Evolutionary conservation across 2,113 vertebrate genomes (phyloP).

Genomic region (Alectura lathami): DNA sequence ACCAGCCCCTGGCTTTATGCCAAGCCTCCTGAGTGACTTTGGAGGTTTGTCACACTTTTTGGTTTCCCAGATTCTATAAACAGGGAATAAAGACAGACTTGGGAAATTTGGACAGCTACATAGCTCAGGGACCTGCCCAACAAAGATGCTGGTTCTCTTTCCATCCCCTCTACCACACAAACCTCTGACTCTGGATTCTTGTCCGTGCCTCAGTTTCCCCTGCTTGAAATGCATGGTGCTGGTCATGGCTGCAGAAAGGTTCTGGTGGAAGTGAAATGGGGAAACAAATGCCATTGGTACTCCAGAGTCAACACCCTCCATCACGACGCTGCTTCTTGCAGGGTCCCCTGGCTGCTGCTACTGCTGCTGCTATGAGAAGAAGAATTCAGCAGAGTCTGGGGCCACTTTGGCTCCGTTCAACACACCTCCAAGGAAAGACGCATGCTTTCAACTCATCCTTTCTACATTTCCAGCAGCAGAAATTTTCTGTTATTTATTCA

Average conservation of each 20-base stretch:
- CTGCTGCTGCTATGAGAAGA: background rate
- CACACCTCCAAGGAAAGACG: background rate
- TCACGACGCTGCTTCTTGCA: background rate
- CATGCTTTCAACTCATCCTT: background rate
- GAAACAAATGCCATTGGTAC: background rate
- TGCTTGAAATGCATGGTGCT: background rate
- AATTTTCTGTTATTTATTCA: background rate
- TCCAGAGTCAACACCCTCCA: background rate
- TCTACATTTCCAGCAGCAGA: background rate
- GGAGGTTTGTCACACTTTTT: background rate
- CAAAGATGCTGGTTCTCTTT: background rate
- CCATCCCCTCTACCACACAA: background rate
- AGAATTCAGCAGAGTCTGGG: background rate
- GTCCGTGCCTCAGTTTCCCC: background rate
- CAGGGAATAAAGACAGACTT: background rate
- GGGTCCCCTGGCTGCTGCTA: background rate
- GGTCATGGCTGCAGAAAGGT: background rate
- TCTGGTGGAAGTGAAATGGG: background rate
- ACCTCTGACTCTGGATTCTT: background rate
- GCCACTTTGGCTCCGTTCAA: background rate
- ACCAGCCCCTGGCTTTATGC: background rate
- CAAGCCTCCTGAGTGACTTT: background rate
- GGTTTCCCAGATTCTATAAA: background rate
- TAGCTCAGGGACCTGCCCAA: background rate
- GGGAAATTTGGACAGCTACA: too few species aligned